These are phyloP conservation scores for Battus philenor DNA, from an alignment of 1,140 invertebrate genomes.

Conservation along the genomic window DNA sequence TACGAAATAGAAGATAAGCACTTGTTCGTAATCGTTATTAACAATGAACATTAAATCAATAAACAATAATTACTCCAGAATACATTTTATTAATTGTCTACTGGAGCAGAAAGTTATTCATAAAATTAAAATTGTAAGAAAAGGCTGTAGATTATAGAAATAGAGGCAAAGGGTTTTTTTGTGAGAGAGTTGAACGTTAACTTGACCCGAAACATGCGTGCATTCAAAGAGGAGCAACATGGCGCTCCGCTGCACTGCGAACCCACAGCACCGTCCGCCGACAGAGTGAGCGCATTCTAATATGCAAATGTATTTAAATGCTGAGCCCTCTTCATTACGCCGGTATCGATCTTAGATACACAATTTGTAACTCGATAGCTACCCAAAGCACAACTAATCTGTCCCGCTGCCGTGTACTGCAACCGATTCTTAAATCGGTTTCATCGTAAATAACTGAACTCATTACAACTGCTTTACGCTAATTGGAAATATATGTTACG, in stretches of 20 bases:
- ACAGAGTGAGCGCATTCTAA: slow-evolving; percentile 68
- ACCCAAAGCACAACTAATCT: slow-evolving; percentile 57
- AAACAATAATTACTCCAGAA: too few relatives aligned
- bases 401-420: slow-evolving; percentile 37
- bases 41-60: too few relatives aligned
- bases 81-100: too few relatives aligned
- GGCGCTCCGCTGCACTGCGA: slow-evolving; percentile 12
- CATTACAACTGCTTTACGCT: neutral
- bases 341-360: slow-evolving; percentile 73
- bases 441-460: neutral
- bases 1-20: too few relatives aligned
- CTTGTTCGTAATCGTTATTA: too few relatives aligned
- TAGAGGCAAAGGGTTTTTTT: too few relatives aligned
- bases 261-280: slow-evolving; percentile 25
- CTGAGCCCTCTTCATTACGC: slow-evolving; percentile 72
- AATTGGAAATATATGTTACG: too few relatives aligned
- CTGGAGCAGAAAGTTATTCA: too few relatives aligned
- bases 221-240: neutral
- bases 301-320: slow-evolving; percentile 76
- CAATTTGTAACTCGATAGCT: slow-evolving; percentile 72
- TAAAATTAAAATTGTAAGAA: too few relatives aligned
- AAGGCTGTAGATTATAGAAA: too few relatives aligned
- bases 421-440: slow-evolving; percentile 11
- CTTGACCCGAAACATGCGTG: neutral
- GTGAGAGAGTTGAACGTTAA: too few relatives aligned